Conservation (phyloP, 2,113 vertebrate species). For the Scomber colias region DNA sequence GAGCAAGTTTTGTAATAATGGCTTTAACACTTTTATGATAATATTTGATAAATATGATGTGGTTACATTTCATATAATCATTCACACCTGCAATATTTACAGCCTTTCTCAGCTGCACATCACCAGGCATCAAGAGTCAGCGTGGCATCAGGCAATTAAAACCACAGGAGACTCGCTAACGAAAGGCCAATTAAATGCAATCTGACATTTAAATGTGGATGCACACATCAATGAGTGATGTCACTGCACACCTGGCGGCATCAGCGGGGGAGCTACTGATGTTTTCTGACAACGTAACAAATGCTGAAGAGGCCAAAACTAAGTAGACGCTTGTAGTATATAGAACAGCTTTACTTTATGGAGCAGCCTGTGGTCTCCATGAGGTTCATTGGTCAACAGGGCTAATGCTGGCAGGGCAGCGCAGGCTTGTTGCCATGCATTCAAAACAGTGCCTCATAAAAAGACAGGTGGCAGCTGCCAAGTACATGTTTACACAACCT, state of each 20-base stretch:
- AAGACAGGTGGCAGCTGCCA: constrained; percentile 52
- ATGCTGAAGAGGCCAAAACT: no score
- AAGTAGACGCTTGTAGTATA: no score
- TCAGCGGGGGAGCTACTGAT: not conserved
- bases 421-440: not conserved
- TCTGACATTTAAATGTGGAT: constrained; percentile 56
- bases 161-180: constrained; percentile 7
- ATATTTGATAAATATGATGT: not conserved
- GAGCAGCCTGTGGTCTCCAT: no score
- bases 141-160: constrained; percentile 19
- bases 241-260: constrained; percentile 49
- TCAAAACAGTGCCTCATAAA: constrained; percentile 24
- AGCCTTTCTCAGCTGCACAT: constrained; percentile 10
- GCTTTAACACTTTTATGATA: not conserved
- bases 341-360: no score
- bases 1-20: not conserved
- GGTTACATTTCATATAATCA: not conserved
- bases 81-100: constrained; percentile 22
- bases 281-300: constrained; percentile 22
- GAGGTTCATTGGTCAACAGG: constrained; percentile 3
- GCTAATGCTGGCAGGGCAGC: constrained; percentile 24
- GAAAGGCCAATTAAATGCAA: constrained; percentile 52
- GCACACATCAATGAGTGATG: constrained; percentile 33
- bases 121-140: not conserved
- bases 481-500: constrained; percentile 55